phyloP scores from a whole-genome alignment of 2,888 invertebrate species.

The Agrotis clavis region DNA sequence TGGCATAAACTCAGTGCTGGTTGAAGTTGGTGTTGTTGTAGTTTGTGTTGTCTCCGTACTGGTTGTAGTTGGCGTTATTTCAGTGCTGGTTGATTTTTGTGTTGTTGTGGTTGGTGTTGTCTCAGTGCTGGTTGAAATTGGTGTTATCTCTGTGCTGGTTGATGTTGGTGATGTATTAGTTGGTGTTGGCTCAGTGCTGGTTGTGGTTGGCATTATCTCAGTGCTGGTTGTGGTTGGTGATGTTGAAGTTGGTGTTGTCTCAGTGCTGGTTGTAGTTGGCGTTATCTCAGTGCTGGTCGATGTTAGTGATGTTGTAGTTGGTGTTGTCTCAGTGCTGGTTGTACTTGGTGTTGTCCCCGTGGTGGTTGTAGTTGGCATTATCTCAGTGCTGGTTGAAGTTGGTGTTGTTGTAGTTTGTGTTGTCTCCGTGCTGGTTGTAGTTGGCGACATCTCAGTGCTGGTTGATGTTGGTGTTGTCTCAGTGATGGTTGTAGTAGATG shows the following conservation, averaged over 20 bases:
- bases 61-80: not conserved
- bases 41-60: not conserved
- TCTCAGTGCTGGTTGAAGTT: not conserved
- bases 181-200: not conserved
- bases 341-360: not conserved
- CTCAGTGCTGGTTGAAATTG: not conserved
- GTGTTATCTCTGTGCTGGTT: not conserved
- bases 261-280: not conserved
- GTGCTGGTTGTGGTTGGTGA: not conserved
- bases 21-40: not conserved
- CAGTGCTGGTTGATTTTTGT: not conserved
- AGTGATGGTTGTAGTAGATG: not conserved
- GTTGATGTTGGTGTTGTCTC: not conserved
- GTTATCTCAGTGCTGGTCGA: not conserved
- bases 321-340: not conserved
- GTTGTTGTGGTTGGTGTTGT: not conserved
- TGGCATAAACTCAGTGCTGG: not conserved
- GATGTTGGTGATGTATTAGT: not conserved
- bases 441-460: not conserved
- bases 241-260: not conserved
- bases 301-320: not conserved
- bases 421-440: not conserved
- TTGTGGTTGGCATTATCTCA: not conserved
- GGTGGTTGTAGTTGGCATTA: not conserved
- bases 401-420: not conserved